These are phyloP conservation scores for Dufourea novaeangliae DNA, from an alignment of 1,140 invertebrate genomes.

Conservation along the genomic window DNA sequence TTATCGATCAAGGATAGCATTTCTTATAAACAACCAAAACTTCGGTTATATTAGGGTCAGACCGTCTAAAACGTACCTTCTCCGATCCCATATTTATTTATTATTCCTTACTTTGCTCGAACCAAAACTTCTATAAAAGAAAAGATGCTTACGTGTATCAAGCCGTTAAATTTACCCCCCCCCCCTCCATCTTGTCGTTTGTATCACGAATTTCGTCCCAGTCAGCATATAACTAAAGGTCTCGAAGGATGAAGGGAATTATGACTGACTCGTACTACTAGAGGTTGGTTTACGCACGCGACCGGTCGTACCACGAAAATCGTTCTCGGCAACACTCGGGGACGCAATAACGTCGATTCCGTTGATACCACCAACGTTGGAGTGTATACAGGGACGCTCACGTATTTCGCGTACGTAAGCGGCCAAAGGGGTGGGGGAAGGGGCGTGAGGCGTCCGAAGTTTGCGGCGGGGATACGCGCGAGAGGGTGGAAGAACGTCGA, in stretches of 20 bases:
- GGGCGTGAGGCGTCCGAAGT: constrained; percentile 25
- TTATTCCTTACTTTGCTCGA: too few species aligned
- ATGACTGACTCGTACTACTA: neutral
- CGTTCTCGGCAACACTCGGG: neutral
- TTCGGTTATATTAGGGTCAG: too few species aligned
- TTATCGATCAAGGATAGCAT: too few species aligned
- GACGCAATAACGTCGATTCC: constrained; percentile 9
- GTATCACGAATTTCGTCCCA: neutral
- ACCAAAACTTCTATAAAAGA: too few species aligned
- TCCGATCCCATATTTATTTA: too few species aligned
- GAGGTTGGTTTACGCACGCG: neutral
- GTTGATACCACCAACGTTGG: neutral
- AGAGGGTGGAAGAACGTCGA: constrained; percentile 46
- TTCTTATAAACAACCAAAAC: too few species aligned
- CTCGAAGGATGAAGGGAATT: neutral
- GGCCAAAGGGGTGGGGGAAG: too few species aligned
- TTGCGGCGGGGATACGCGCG: constrained; percentile 6
- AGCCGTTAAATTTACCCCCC: too few species aligned
- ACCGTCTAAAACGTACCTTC: too few species aligned
- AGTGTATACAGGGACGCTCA: neutral
- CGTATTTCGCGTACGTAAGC: constrained; percentile 30
- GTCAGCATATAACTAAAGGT: neutral
- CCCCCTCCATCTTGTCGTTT: neutral
- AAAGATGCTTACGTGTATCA: too few species aligned
- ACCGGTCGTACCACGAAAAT: neutral